A percentile compares a stretch with the other conserved stretches of the same genome.
These are phyloP conservation scores for Conchocele bisecta DNA, from an alignment of 2,888 invertebrate species.

Conservation along the genomic window DNA sequence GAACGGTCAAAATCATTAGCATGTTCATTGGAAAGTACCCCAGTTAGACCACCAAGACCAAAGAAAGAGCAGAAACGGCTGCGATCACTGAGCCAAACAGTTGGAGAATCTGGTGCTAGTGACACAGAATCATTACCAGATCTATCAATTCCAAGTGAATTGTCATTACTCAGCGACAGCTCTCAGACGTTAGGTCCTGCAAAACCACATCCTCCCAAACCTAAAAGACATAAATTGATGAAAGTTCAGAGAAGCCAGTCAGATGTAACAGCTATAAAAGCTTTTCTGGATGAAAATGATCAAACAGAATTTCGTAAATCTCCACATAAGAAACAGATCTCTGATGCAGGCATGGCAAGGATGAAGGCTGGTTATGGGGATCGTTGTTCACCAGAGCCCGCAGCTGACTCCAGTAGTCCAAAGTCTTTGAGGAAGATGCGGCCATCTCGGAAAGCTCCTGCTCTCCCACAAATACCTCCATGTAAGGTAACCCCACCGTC, in stretches of 20 bases:
- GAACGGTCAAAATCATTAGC: constrained; percentile 50
- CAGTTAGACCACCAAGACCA: constrained; percentile 70
- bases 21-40: constrained; percentile 35
- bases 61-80: constrained; percentile 59
- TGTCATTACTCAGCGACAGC: constrained; percentile 22
- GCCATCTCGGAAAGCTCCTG: constrained; percentile 71
- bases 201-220: constrained; percentile 73
- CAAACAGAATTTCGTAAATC: constrained; percentile 16
- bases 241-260: constrained; percentile 72
- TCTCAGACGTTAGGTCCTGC: constrained; percentile 52
- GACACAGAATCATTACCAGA: constrained; percentile 60
- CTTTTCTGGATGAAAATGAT: constrained; percentile 52
- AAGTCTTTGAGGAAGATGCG: constrained; percentile 50
- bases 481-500: constrained; percentile 32
- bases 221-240: constrained; percentile 67
- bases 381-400: too few relatives aligned
- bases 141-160: constrained; percentile 26
- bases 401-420: too few relatives aligned
- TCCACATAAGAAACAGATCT: constrained; percentile 10
- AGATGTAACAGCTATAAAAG: constrained; percentile 70
- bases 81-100: constrained; percentile 39
- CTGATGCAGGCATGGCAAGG: too few relatives aligned
- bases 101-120: constrained; percentile 55
- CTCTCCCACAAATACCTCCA: constrained; percentile 62
- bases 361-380: too few relatives aligned